phyloP scores from a whole-genome alignment of 2,113 vertebrate genomes.

The Empidonax alnorum region DNA sequence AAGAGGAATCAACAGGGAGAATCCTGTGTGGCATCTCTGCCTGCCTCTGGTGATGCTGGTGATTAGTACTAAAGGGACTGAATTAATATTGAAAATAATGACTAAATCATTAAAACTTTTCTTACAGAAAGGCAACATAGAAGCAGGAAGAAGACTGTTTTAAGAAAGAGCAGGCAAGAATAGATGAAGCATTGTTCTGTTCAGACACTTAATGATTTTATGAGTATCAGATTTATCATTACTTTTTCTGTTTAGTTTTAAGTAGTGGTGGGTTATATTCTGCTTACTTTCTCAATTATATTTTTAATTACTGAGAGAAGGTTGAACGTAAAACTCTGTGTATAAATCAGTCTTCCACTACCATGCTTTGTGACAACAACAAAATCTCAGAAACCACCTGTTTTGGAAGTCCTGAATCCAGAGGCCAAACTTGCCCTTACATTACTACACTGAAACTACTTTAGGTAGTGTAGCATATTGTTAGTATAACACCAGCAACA shows the following conservation, averaged over 20 bases:
- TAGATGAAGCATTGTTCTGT: neutral
- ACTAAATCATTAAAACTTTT: neutral
- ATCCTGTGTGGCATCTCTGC: neutral
- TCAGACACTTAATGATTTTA: neutral
- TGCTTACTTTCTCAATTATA: neutral
- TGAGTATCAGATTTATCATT: neutral
- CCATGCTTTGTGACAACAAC: neutral
- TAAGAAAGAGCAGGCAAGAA: neutral
- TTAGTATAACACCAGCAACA: neutral
- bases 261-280: neutral
- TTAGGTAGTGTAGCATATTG: neutral
- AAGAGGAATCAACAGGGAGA: neutral
- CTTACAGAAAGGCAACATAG: neutral
- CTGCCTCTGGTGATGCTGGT: neutral
- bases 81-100: neutral
- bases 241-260: neutral
- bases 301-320: neutral
- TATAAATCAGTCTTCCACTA: neutral
- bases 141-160: neutral
- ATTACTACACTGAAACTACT: neutral
- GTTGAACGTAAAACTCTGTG: neutral
- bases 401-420: neutral
- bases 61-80: neutral
- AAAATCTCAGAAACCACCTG: neutral
- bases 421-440: neutral